phyloP scores from a whole-genome alignment of 2,797 vertebrate species.

The Mormyrus hasselquistii region DNA sequence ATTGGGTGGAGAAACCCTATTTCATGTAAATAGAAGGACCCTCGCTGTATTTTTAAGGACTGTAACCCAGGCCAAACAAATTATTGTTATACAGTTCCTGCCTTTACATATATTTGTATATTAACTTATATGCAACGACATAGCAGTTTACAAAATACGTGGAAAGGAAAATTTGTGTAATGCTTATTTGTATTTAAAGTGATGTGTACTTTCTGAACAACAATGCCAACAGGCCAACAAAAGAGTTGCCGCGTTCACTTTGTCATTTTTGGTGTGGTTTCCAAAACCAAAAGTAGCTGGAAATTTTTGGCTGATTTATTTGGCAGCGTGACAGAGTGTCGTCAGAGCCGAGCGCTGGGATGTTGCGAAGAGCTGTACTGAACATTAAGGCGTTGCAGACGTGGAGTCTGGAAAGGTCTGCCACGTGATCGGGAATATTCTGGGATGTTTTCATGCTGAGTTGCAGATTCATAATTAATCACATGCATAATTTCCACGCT shows the following conservation, averaged over 20 bases:
- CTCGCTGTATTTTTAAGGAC: background rate
- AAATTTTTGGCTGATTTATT: background rate
- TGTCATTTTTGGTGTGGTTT: background rate
- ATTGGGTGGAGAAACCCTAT: background rate
- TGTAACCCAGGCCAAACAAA: background rate
- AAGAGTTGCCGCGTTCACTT: background rate
- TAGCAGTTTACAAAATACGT: background rate
- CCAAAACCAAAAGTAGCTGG: background rate
- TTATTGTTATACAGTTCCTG: background rate
- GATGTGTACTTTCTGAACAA: background rate
- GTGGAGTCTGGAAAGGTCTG: background rate
- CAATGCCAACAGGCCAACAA: background rate
- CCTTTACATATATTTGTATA: background rate
- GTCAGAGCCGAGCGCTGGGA: background rate
- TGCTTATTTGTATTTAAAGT: background rate
- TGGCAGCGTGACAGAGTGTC: background rate
- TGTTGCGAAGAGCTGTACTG: background rate
- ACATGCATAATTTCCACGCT: background rate
- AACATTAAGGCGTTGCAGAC: background rate
- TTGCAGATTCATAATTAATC: background rate
- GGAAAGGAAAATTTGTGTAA: background rate
- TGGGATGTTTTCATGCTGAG: background rate
- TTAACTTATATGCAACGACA: background rate
- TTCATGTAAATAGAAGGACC: background rate
- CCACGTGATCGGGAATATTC: background rate